These are phyloP conservation scores for Drosophila setosimentum DNA, from an alignment of 2,888 invertebrate species.

Conservation along the genomic window DNA sequence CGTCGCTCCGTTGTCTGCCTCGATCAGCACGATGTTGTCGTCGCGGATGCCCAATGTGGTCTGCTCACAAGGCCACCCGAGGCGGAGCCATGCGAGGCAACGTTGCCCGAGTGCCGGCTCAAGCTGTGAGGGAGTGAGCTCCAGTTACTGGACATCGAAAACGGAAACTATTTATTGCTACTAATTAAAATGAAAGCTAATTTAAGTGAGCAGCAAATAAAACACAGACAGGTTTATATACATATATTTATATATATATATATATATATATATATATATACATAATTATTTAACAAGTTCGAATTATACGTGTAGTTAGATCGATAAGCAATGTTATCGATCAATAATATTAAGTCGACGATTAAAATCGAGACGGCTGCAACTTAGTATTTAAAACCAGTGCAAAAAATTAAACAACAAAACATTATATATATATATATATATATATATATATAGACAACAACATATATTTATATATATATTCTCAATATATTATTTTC, in stretches of 20 bases:
- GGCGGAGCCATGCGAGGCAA: constrained; percentile 88
- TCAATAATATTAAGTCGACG: constrained; percentile 11
- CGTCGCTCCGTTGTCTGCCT: constrained; percentile 90
- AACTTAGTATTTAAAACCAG: constrained; percentile 4
- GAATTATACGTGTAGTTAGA: constrained; percentile 29
- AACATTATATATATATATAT: background rate
- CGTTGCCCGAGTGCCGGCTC: constrained; percentile 81
- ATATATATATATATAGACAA: background rate
- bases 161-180: constrained; percentile 56
- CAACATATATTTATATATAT: background rate
- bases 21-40: constrained; percentile 91
- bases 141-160: background rate
- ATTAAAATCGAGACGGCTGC: background rate
- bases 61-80: constrained; percentile 88
- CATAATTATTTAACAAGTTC: constrained; percentile 42
- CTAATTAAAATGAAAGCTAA: constrained; percentile 49
- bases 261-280: background rate
- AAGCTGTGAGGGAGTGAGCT: constrained; percentile 50
- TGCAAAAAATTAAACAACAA: background rate
- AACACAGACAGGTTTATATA: constrained; percentile 28
- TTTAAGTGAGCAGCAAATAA: constrained; percentile 43
- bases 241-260: constrained; percentile 24
- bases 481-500: background rate
- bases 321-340: constrained; percentile 25
- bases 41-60: constrained; percentile 91